Percentiles rank a stretch among this genome's conserved stretches.
These are phyloP conservation scores for Enteromius unitaeniatus DNA, from an alignment of 2,797 vertebrate genomes.

Conservation along the genomic window DNA sequence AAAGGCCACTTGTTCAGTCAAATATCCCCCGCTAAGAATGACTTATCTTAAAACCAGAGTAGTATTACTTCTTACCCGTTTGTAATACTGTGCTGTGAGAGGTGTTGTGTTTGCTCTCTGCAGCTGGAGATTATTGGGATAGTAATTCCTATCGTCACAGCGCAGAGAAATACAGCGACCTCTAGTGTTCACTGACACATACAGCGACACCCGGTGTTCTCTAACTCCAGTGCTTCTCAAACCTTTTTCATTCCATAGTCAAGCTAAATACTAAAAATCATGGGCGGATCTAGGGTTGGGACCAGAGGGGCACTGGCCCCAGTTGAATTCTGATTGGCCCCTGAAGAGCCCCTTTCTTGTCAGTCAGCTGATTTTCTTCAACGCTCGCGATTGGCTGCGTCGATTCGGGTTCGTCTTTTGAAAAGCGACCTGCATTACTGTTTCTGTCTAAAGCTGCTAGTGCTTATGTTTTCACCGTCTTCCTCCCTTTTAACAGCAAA, in stretches of 20 bases:
- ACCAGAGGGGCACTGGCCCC: too few species aligned
- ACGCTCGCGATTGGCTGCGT: too few species aligned
- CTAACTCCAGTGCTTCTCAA: background rate
- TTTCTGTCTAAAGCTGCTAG: too few species aligned
- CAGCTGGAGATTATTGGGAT: background rate
- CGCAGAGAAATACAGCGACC: constrained; percentile 1
- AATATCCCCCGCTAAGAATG: background rate
- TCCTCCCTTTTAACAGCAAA: too few species aligned
- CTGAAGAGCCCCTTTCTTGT: too few species aligned
- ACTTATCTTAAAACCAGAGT: background rate
- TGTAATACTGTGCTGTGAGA: background rate
- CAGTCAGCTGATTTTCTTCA: too few species aligned
- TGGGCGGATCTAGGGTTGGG: too few species aligned
- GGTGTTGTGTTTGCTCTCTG: background rate
- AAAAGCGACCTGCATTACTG: too few species aligned
- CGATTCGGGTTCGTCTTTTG: too few species aligned
- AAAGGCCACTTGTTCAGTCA: constrained; percentile 74
- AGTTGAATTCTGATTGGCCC: too few species aligned
- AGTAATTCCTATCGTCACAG: background rate
- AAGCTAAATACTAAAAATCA: too few species aligned
- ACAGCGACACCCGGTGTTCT: background rate
- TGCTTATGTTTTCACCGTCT: too few species aligned
- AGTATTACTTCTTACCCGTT: background rate
- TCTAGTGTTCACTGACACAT: background rate
- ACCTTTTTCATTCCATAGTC: background rate